Conservation (phyloP, 2,797 vertebrate genomes). For the Menidia menidia region DNA sequence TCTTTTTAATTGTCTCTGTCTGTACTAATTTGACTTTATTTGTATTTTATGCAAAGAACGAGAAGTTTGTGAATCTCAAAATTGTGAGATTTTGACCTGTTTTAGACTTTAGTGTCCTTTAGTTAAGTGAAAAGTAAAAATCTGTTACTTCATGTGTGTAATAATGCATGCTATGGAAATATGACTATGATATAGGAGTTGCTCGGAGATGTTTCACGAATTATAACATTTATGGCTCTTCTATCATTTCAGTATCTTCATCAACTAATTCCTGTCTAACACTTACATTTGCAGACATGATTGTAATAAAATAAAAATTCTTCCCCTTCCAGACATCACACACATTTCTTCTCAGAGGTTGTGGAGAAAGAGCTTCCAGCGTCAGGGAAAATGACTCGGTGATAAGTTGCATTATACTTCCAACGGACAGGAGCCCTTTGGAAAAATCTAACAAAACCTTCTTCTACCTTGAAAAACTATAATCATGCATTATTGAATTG, state of each 20-base stretch:
- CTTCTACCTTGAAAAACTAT: conserved; percentile 86
- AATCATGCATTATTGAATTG: conserved; percentile 87
- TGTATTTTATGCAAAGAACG: too few species aligned
- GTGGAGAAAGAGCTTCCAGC: conserved; percentile 50
- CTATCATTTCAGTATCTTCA: not conserved
- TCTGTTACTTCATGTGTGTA: too few species aligned
- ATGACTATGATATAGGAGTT: too few species aligned
- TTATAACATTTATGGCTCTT: too few species aligned
- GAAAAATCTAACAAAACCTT: conserved; percentile 83
- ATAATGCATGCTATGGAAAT: too few species aligned
- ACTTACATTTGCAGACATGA: conserved; percentile 12
- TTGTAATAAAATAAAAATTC: conserved; percentile 24
- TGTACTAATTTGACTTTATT: too few species aligned
- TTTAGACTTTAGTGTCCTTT: too few species aligned
- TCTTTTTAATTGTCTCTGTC: too few species aligned
- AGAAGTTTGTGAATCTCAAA: too few species aligned
- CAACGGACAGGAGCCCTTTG: conserved; percentile 72
- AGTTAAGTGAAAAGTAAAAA: too few species aligned
- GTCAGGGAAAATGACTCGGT: conserved; percentile 51
- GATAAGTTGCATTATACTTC: conserved; percentile 62
- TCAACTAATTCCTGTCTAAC: conserved; percentile 13
- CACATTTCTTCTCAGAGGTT: conserved; percentile 43
- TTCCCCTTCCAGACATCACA: not conserved
- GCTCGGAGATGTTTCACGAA: too few species aligned
- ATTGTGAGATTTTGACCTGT: too few species aligned